phyloP scores from a whole-genome alignment of 1,140 invertebrate species.

The Sesamia nonagrioides region DNA sequence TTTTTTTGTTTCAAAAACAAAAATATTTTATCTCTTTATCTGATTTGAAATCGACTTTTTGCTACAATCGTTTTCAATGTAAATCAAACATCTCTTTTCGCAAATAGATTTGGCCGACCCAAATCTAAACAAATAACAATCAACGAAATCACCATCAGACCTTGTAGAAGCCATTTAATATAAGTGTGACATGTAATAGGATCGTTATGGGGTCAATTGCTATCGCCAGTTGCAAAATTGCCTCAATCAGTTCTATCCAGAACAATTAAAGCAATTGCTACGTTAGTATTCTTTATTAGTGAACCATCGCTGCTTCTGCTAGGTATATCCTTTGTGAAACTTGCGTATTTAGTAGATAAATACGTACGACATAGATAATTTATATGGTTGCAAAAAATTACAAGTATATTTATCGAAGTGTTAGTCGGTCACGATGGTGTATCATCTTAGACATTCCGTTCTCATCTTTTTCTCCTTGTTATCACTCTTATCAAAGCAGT shows the following conservation, averaged over 20 bases:
- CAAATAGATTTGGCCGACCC: too few relatives aligned
- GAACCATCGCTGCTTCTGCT: not conserved
- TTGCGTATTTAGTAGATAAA: not conserved
- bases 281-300: constrained; percentile 30
- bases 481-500: too few relatives aligned
- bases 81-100: too few relatives aligned
- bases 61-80: too few relatives aligned
- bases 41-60: too few relatives aligned
- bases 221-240: constrained; percentile 34
- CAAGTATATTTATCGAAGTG: too few relatives aligned
- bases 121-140: not conserved
- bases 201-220: constrained; percentile 34
- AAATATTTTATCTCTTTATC: too few relatives aligned
- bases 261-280: constrained; percentile 39
- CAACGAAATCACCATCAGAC: constrained; percentile 1
- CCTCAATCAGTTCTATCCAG: constrained; percentile 41
- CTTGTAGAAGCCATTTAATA: constrained; percentile 1
- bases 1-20: too few relatives aligned
- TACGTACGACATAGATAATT: too few relatives aligned
- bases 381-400: not conserved
- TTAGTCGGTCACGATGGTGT: too few relatives aligned
- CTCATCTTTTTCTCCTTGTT: too few relatives aligned
- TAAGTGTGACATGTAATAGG: constrained; percentile 1
- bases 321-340: constrained; percentile 6
- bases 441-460: too few relatives aligned